Evolutionary conservation across 2,797 vertebrate genomes (phyloP).

Genomic region (Micromesistius poutassou): DNA sequence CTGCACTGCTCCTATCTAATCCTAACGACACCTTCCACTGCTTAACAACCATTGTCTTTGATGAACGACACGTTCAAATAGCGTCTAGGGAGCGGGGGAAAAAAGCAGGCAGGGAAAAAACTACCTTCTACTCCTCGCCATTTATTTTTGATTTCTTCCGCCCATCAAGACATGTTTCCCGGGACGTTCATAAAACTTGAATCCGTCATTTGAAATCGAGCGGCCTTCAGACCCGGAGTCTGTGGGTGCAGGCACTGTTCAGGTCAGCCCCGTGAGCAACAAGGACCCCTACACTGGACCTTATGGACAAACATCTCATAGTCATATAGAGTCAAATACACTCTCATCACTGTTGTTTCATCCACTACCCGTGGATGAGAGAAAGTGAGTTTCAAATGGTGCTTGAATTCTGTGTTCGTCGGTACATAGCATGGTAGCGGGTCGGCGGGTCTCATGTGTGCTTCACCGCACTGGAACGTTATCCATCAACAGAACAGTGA

Average conservation of each 20-base stretch:
- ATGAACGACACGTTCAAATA: constrained; percentile 30
- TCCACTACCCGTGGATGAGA: too few relatives aligned
- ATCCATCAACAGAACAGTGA: not conserved
- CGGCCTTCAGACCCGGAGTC: constrained; percentile 73
- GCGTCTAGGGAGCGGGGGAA: constrained; percentile 7
- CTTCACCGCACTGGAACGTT: too few relatives aligned
- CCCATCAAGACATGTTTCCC: constrained; percentile 73
- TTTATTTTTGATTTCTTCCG: constrained; percentile 28
- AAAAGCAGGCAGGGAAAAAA: too few relatives aligned
- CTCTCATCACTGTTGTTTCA: too few relatives aligned
- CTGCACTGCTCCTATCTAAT: constrained; percentile 28
- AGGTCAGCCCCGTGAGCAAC: constrained; percentile 24
- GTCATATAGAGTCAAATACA: too few relatives aligned
- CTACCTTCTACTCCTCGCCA: constrained; percentile 21
- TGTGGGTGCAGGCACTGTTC: constrained; percentile 68
- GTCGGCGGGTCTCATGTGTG: too few relatives aligned
- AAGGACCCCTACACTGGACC: constrained; percentile 11
- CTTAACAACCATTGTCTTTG: constrained; percentile 42
- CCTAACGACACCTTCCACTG: constrained; percentile 32
- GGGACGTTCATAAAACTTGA: constrained; percentile 87
- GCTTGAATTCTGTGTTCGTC: too few relatives aligned
- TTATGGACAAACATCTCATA: not conserved
- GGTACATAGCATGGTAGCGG: too few relatives aligned
- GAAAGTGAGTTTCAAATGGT: too few relatives aligned
- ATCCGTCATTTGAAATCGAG: constrained; percentile 88